Evolutionary conservation across 2,797 vertebrate genomes (phyloP), one percentile per base, ranked within the genome.

Genomic region (Typhlichthys subterraneus): DNA sequence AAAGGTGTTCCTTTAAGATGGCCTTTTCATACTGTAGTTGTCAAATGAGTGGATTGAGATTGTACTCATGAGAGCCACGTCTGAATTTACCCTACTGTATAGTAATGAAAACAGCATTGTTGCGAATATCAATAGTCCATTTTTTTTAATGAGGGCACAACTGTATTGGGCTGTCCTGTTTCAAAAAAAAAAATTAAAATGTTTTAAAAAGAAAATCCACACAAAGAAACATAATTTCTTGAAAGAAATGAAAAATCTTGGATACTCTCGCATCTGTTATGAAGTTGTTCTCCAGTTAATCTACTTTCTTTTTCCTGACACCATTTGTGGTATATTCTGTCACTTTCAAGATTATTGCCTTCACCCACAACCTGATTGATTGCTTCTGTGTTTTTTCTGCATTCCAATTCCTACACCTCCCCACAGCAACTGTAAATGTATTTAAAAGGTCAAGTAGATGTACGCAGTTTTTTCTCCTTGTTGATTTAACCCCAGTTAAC

Each of bases 381-480:
- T 88, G 93, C 92, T 93, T 91, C 83, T 70, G 92, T 94, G 92
- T 93, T 92, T 89, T 85, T 88, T 89, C 89, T 75, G 90, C 89
- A 89, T 83, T 70, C 77, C 81, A 84, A 83, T 81, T 71, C 66
- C 71, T 70, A 69, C 80, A 78, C 85, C 81, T 81, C 66, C 81
- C 78, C 72, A 84, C 88, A 84, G 91, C 92, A 88, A 86, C 83
- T 92, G 92, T 93, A 92, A 91, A 90, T 93, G 92, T 93, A 93
- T 90, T 92, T 92, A 89, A 92, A 91, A 92, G 80, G 87, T 92
- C 88, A 91, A 91, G 88, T 93, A 92, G 91, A 92, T 93, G 92
- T 94, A 91, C 76, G 91, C 91, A 87, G 85, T 92, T 93, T 92
- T 91, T 53, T 53, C 72, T 85, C 92, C 90, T 89, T 91, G 88